phyloP scores from a whole-genome alignment of 2,113 vertebrate genomes.

The Onychorhynchus coronatus region DNA sequence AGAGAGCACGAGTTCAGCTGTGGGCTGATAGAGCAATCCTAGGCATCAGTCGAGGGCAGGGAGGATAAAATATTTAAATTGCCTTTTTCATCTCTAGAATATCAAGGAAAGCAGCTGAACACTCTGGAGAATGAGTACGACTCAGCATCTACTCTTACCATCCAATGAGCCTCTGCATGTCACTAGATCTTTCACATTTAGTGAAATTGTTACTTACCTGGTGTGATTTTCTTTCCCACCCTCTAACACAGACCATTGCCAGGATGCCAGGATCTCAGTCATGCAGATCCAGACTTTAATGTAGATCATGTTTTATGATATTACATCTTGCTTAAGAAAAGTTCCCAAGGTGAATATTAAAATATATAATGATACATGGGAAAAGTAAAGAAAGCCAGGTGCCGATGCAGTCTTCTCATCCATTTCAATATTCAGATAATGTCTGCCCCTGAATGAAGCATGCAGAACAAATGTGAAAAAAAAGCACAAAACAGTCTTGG shows the following conservation, averaged over 20 bases:
- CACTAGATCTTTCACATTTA: not conserved
- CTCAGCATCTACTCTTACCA: not conserved
- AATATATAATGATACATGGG: not conserved
- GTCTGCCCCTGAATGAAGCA: not conserved
- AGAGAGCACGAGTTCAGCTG: not conserved
- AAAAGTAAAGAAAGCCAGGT: not conserved
- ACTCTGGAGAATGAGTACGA: not conserved
- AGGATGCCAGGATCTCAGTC: not conserved
- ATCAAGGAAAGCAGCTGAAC: not conserved
- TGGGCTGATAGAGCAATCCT: not conserved
- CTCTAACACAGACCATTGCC: not conserved
- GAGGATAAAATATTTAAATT: conserved; percentile 35
- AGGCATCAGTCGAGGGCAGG: not conserved
- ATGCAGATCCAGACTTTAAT: not conserved
- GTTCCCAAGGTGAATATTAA: not conserved
- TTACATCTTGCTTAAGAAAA: not conserved
- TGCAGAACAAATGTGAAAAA: not conserved
- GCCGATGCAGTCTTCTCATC: not conserved
- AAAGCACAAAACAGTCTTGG: not conserved
- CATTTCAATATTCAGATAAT: not conserved
- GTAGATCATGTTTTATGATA: not conserved
- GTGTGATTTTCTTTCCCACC: not conserved
- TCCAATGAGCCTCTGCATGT: not conserved
- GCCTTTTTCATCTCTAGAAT: not conserved
- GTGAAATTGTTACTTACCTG: not conserved